Evolutionary conservation across 2,113 vertebrate species (phyloP).

Genomic region (Chascanopsetta lugubris): DNA sequence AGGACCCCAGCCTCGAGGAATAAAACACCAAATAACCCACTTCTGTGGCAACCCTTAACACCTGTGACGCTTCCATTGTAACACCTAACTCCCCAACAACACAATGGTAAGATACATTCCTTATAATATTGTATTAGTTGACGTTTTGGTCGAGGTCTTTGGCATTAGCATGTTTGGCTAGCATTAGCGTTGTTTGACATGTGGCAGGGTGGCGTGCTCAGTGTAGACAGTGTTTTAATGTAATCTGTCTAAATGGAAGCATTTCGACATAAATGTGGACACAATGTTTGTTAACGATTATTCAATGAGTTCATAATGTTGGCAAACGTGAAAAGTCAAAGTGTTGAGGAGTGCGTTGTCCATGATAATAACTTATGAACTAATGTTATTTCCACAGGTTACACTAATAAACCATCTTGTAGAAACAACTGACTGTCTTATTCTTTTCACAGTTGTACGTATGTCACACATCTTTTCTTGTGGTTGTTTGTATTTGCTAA

Average conservation of each 20-base stretch:
- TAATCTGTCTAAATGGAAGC: background rate
- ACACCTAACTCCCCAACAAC: slow-evolving; percentile 24
- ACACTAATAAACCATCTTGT: background rate
- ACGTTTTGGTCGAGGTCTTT: background rate
- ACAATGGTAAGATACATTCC: slow-evolving; percentile 75
- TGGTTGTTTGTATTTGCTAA: background rate
- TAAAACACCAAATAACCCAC: slow-evolving; percentile 10
- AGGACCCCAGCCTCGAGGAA: slow-evolving; percentile 50
- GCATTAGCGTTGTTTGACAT: slow-evolving; percentile 58
- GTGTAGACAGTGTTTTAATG: background rate
- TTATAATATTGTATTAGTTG: accelerated
- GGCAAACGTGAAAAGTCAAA: no score
- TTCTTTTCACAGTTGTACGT: background rate
- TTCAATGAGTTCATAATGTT: no score
- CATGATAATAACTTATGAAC: no score
- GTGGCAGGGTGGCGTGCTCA: slow-evolving; percentile 23
- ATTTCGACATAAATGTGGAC: accelerated
- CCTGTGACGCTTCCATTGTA: background rate
- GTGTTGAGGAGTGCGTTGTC: no score
- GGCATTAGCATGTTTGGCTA: slow-evolving; percentile 47
- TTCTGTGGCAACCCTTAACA: slow-evolving; percentile 1
- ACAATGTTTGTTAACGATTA: no score
- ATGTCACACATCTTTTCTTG: background rate
- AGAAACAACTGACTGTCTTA: no score
- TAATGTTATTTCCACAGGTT: background rate